phyloP scores from a whole-genome alignment of 1,140 invertebrate genomes.

The Drosophila dunni region DNA sequence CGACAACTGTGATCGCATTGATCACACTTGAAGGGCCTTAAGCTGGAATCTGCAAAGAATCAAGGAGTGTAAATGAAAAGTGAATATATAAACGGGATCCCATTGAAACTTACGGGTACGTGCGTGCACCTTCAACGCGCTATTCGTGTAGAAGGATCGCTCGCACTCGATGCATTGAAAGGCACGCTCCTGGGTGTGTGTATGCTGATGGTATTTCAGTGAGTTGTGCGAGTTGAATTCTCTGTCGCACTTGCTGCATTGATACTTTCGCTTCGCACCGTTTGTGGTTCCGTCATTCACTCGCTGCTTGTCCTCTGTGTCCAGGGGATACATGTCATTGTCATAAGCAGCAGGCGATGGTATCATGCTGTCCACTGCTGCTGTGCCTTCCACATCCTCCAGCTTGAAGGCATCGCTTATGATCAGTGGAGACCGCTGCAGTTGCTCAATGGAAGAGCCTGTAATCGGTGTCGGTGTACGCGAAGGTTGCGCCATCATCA shows the following conservation, averaged over 20 bases:
- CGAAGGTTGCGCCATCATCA: slow-evolving; percentile 36
- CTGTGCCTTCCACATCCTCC: slow-evolving; percentile 48
- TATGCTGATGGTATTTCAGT: slow-evolving; percentile 92
- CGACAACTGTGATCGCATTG: slow-evolving; percentile 90
- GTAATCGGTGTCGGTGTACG: slow-evolving; percentile 23
- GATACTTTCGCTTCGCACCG: slow-evolving; percentile 58
- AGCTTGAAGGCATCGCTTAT: slow-evolving; percentile 57
- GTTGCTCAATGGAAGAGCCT: slow-evolving; percentile 54
- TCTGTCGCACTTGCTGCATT: slow-evolving; percentile 88
- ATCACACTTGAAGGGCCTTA: slow-evolving; percentile 92
- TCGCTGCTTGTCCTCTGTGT: slow-evolving; percentile 24
- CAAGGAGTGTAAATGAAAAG: background rate
- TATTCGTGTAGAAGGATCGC: slow-evolving; percentile 89
- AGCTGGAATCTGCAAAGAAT: slow-evolving; percentile 87
- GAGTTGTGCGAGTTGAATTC: slow-evolving; percentile 93
- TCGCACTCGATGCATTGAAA: slow-evolving; percentile 93
- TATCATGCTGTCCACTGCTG: slow-evolving; percentile 14
- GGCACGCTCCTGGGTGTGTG: slow-evolving; percentile 90
- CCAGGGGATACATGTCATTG: slow-evolving; percentile 37
- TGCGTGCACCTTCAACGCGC: slow-evolving; percentile 91
- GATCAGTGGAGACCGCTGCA: slow-evolving; percentile 54
- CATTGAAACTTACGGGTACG: slow-evolving; percentile 85
- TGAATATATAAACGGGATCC: too few species aligned
- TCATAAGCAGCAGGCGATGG: slow-evolving; percentile 51
- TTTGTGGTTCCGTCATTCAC: slow-evolving; percentile 5